A percentile compares a stretch with the other conserved stretches of the same genome.
Evolutionary conservation across 2,888 invertebrate genomes (phyloP).

Genomic region (Drosophila nigritarsus): DNA sequence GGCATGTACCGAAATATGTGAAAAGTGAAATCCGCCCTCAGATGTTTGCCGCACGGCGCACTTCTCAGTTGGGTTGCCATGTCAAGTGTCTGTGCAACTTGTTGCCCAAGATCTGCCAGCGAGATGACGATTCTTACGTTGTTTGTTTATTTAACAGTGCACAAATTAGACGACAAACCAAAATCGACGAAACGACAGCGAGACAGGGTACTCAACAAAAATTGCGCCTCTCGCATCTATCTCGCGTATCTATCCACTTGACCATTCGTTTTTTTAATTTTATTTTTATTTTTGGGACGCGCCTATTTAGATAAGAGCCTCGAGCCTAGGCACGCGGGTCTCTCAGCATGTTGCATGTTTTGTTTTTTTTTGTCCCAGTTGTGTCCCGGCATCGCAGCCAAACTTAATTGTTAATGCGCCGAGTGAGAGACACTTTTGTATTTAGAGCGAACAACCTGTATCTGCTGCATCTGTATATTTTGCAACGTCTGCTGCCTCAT

Average conservation of each 20-base stretch:
- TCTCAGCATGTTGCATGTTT: constrained; percentile 52
- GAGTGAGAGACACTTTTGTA: constrained; percentile 53
- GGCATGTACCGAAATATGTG: constrained; percentile 46
- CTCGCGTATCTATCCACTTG: constrained; percentile 72
- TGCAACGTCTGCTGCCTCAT: constrained; percentile 45
- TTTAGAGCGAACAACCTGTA: constrained; percentile 34
- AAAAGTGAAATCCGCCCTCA: constrained; percentile 48
- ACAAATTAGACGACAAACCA: constrained; percentile 73
- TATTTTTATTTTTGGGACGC: constrained; percentile 75
- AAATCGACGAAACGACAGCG: not conserved
- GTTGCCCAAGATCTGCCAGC: constrained; percentile 36
- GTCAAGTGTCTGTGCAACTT: constrained; percentile 60
- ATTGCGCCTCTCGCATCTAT: constrained; percentile 50
- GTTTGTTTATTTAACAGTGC: constrained; percentile 81
- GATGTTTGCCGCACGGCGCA: constrained; percentile 47
- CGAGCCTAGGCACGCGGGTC: constrained; percentile 10
- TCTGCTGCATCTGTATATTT: constrained; percentile 19
- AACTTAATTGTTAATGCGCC: constrained; percentile 71
- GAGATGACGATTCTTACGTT: constrained; percentile 42
- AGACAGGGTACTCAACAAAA: not conserved
- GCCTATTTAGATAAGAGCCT: constrained; percentile 75
- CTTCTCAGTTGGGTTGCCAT: constrained; percentile 12
- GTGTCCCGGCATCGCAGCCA: constrained; percentile 32
- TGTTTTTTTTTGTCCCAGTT: constrained; percentile 29
- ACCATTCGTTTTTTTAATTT: constrained; percentile 77